Evolutionary conservation across 2,113 vertebrate species (phyloP).

Genomic region (Ceyx cyanopectus): DNA sequence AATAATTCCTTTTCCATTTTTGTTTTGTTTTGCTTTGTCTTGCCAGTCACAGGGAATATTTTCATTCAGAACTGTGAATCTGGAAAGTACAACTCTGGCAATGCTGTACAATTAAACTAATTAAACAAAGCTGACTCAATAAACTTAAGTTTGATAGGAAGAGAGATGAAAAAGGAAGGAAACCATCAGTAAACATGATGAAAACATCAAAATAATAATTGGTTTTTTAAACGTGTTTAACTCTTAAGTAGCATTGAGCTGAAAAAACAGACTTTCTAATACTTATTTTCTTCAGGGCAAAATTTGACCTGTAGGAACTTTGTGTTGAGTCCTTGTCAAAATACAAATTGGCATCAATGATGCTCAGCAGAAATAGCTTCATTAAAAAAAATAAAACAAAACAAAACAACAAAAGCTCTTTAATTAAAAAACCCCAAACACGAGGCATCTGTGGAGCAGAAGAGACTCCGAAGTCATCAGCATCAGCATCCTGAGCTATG

Average conservation of each 20-base stretch:
- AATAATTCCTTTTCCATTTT: slow-evolving; percentile 21
- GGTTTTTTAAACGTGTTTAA: not conserved
- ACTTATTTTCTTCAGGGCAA: not conserved
- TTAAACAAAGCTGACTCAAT: slow-evolving; percentile 44
- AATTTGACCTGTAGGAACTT: not conserved
- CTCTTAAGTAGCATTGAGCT: not conserved
- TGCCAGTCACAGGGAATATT: slow-evolving; percentile 40
- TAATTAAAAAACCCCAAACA: not conserved
- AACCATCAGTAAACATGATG: not conserved
- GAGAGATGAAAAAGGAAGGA: not conserved
- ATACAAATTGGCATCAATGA: not conserved
- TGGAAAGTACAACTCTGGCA: slow-evolving; percentile 36
- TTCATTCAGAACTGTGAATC: slow-evolving; percentile 52
- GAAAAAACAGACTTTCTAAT: not conserved
- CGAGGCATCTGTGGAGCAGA: not conserved
- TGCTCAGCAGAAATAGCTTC: not conserved
- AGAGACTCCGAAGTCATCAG: not conserved
- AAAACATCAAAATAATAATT: not conserved
- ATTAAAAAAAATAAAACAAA: not conserved
- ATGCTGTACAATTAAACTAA: slow-evolving; percentile 44
- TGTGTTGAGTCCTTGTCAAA: not conserved
- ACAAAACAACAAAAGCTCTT: not conserved
- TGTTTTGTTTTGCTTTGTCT: slow-evolving; percentile 20
- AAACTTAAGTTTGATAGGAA: not conserved
- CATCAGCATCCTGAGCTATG: not conserved